Percentiles rank a stretch among this genome's conserved stretches.
These are phyloP conservation scores for Orthonychiurus folsomi DNA, from an alignment of 2,888 invertebrate genomes.

Conservation along the genomic window DNA sequence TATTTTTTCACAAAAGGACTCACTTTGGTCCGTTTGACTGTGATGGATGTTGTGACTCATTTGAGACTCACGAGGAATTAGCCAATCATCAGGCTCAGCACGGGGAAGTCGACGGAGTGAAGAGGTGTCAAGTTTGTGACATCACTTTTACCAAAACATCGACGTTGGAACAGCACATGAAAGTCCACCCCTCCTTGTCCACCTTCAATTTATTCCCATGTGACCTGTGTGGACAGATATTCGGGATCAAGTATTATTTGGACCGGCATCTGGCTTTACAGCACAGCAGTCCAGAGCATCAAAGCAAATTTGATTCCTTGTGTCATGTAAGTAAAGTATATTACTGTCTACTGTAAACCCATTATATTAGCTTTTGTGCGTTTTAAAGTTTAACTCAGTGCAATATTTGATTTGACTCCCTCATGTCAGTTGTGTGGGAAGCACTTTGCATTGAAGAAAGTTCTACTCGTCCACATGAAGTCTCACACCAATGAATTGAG, in stretches of 20 bases:
- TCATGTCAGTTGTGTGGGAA: background rate
- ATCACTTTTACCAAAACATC: background rate
- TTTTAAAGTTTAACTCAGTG: too few species aligned
- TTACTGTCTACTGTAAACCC: background rate
- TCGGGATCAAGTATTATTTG: background rate
- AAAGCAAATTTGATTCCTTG: background rate
- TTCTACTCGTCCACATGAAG: background rate
- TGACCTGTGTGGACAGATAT: background rate
- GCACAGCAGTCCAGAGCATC: background rate
- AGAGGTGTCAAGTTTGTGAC: background rate
- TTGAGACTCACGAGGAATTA: background rate
- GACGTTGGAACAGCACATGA: background rate
- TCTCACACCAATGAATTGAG: background rate
- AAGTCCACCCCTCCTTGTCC: background rate
- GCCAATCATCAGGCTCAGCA: background rate
- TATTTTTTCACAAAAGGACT: background rate
- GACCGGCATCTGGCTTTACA: background rate
- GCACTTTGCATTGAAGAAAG: background rate
- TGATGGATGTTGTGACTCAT: background rate
- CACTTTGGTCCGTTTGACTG: background rate
- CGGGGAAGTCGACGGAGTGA: background rate
- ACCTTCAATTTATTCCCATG: background rate
- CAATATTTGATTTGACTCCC: too few species aligned
- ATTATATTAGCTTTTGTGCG: too few species aligned
- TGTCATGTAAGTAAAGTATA: background rate